Percentiles rank a stretch among this genome's conserved stretches.
Evolutionary conservation across 1,140 invertebrate genomes (phyloP).

Genomic region (Hylaeus anthracinus): DNA sequence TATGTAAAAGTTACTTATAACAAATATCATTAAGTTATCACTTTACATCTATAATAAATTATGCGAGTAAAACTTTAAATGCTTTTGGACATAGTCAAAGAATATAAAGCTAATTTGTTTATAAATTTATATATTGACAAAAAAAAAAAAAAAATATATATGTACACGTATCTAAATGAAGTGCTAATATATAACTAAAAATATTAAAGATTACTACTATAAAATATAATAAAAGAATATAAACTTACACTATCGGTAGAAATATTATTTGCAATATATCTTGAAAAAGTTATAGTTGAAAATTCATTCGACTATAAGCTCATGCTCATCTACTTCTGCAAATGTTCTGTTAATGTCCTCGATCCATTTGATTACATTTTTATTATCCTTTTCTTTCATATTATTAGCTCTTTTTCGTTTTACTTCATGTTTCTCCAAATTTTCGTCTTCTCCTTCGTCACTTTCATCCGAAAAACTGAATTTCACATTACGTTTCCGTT

Average conservation of each 20-base stretch:
- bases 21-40: not conserved
- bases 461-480: conserved; percentile 44
- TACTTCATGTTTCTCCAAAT: conserved; percentile 6
- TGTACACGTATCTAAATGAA: not conserved
- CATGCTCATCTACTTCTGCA: conserved; percentile 70
- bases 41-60: conserved; percentile 15
- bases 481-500: conserved; percentile 61
- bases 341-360: conserved; percentile 71
- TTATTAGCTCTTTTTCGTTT: conserved; percentile 64
- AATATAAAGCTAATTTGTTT: not conserved
- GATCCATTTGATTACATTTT: conserved; percentile 68
- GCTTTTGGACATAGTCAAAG: not conserved
- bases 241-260: not conserved
- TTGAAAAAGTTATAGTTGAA: not conserved
- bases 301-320: conserved; percentile 70
- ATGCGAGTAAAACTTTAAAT: not conserved
- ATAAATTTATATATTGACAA: not conserved
- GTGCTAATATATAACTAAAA: not conserved
- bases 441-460: conserved; percentile 29
- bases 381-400: conserved; percentile 49
- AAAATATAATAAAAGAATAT: not conserved
- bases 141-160: not conserved
- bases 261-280: not conserved
- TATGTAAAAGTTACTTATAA: conserved; percentile 1
- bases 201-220: not conserved